phyloP scores from a whole-genome alignment of 2,113 vertebrate genomes.

The Chaetops frenatus region DNA sequence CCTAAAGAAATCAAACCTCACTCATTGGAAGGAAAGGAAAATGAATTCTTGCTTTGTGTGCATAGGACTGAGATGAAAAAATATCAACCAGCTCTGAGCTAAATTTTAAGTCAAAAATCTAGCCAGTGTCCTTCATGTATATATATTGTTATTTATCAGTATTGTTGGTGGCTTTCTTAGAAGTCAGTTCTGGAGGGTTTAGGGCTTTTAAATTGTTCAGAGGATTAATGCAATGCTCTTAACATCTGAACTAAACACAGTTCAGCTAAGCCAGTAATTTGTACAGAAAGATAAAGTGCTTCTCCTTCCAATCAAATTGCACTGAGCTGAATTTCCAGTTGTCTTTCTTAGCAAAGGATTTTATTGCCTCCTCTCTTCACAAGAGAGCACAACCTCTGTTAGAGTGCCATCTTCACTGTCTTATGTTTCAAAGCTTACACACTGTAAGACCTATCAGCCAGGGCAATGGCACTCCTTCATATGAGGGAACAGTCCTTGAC shows the following conservation, averaged over 20 bases:
- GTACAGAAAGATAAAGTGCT: slow-evolving; percentile 5
- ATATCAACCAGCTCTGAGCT: background rate
- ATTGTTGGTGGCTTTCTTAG: background rate
- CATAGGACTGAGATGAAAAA: background rate
- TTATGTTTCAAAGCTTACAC: background rate
- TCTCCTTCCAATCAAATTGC: slow-evolving; percentile 20
- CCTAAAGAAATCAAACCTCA: background rate
- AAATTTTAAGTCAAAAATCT: background rate
- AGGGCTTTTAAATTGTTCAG: slow-evolving; percentile 29
- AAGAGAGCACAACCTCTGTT: background rate
- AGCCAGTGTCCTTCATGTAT: background rate
- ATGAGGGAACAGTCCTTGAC: background rate
- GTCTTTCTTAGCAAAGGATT: background rate
- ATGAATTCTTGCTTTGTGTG: background rate
- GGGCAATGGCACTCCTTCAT: background rate
- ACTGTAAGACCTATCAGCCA: background rate
- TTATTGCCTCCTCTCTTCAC: background rate
- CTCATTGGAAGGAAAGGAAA: background rate
- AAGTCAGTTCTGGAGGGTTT: background rate
- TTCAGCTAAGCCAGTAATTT: slow-evolving; percentile 39
- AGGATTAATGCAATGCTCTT: slow-evolving; percentile 52
- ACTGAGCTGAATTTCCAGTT: background rate
- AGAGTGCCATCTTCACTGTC: rapidly evolving
- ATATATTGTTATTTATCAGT: background rate
- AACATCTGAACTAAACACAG: slow-evolving; percentile 15